Conservation (phyloP, 2,113 vertebrate genomes). For the Onychostoma macrolepis region DNA sequence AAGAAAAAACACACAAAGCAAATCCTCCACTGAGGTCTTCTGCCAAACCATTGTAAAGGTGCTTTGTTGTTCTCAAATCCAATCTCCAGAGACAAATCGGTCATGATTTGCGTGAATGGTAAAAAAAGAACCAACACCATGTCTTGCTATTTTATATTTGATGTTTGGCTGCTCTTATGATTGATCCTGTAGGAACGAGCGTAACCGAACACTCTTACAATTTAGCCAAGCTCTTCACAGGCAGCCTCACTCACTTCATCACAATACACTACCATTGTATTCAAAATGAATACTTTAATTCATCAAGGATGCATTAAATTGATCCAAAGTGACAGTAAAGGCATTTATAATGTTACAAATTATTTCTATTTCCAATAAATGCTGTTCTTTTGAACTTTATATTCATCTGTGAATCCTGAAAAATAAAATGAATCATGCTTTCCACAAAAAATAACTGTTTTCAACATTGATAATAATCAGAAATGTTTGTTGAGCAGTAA, state of each 20-base stretch:
- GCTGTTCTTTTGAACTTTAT: background rate
- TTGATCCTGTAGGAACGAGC: background rate
- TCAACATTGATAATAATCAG: background rate
- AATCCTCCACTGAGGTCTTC: background rate
- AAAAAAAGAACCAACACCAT: background rate
- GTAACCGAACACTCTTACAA: background rate
- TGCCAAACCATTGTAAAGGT: background rate
- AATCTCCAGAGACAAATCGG: background rate
- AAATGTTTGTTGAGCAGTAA: background rate
- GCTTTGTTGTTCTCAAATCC: background rate
- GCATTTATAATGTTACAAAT: background rate
- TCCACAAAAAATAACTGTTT: background rate
- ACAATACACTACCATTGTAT: background rate
- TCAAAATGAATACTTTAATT: background rate
- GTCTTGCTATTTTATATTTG: background rate
- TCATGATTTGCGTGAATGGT: background rate
- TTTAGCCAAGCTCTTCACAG: background rate
- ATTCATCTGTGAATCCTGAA: background rate
- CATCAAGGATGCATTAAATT: background rate
- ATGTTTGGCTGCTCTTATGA: background rate
- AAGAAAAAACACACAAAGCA: background rate
- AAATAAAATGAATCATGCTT: background rate
- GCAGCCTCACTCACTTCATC: background rate
- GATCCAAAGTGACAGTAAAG: background rate
- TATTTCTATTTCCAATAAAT: background rate